Evolutionary conservation across 37 sponge, comb jelly and placozoan genomes (phyloP).

Genomic region (Agelas oroides): DNA sequence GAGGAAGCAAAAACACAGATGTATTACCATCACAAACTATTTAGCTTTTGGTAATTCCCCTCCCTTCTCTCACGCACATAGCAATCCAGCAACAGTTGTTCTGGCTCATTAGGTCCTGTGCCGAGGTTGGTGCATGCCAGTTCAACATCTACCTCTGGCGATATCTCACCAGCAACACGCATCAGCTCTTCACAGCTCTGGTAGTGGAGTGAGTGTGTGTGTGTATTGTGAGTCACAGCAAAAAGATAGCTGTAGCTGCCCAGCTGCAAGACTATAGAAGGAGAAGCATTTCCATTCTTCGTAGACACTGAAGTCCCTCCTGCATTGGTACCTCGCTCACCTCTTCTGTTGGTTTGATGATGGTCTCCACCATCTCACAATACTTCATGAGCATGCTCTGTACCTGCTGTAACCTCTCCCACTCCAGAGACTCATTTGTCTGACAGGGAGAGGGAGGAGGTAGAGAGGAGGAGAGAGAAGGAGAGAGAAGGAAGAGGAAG

Average conservation of each 20-base stretch:
- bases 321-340: too few relatives aligned
- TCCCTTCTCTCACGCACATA: conserved; percentile 45
- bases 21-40: too few relatives aligned
- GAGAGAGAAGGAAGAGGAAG: too few relatives aligned
- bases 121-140: conserved; percentile 52
- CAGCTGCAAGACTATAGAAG: too few relatives aligned
- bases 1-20: too few relatives aligned
- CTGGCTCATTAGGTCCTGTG: conserved; percentile 78
- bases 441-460: conserved; percentile 8
- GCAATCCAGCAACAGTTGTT: conserved; percentile 70
- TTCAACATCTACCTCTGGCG: conserved; percentile 46
- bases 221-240: background rate
- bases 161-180: conserved; percentile 20
- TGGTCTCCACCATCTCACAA: conserved; percentile 43
- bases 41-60: too few relatives aligned
- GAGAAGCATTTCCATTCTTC: too few relatives aligned
- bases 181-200: conserved; percentile 59
- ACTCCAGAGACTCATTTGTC: conserved; percentile 67
- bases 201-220: background rate
- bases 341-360: conserved; percentile 54
- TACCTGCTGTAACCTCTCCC: conserved; percentile 58
- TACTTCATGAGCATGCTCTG: conserved; percentile 59
- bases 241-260: background rate
- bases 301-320: too few relatives aligned
- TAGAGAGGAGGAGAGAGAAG: background rate